A percentile compares a stretch with the other conserved stretches of the same genome.
Evolutionary conservation across 2,888 invertebrate genomes (phyloP).

Genomic region (Sialis fuliginosa): DNA sequence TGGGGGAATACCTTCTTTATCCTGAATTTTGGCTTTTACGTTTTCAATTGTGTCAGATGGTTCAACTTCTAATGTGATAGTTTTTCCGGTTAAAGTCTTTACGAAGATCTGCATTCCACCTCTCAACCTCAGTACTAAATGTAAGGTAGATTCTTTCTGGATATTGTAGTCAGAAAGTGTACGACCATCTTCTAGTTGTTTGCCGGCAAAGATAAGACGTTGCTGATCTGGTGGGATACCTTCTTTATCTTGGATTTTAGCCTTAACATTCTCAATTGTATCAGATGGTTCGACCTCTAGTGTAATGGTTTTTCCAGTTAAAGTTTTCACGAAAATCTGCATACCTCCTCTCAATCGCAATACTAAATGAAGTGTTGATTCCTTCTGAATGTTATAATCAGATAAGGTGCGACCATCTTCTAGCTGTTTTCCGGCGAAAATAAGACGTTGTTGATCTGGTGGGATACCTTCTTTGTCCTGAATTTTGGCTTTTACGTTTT

Average conservation of each 20-base stretch:
- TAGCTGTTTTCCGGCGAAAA: slow-evolving; percentile 71
- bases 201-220: slow-evolving; percentile 41
- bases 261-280: slow-evolving; percentile 43
- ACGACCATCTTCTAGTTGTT: slow-evolving; percentile 46
- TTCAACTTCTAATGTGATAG: slow-evolving; percentile 33
- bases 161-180: slow-evolving; percentile 44
- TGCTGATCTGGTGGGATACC: slow-evolving; percentile 34
- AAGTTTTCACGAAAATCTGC: slow-evolving; percentile 39
- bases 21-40: slow-evolving; percentile 83
- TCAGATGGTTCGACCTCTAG: slow-evolving; percentile 38
- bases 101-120: slow-evolving; percentile 38
- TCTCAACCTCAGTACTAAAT: slow-evolving; percentile 35
- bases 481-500: slow-evolving; percentile 36
- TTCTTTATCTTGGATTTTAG: slow-evolving; percentile 31
- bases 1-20: slow-evolving; percentile 80
- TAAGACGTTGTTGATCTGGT: slow-evolving; percentile 70
- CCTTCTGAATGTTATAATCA: slow-evolving; percentile 84
- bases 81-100: slow-evolving; percentile 28
- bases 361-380: slow-evolving; percentile 82
- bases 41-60: slow-evolving; percentile 87
- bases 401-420: slow-evolving; percentile 26
- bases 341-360: slow-evolving; percentile 58
- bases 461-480: slow-evolving; percentile 69
- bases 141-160: slow-evolving; percentile 37
- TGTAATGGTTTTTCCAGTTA: slow-evolving; percentile 36